Percentiles rank a stretch among this genome's conserved stretches.
These are phyloP conservation scores for Oxyteleia sp. DNA, from an alignment of 2,888 invertebrate species.

Conservation along the genomic window DNA sequence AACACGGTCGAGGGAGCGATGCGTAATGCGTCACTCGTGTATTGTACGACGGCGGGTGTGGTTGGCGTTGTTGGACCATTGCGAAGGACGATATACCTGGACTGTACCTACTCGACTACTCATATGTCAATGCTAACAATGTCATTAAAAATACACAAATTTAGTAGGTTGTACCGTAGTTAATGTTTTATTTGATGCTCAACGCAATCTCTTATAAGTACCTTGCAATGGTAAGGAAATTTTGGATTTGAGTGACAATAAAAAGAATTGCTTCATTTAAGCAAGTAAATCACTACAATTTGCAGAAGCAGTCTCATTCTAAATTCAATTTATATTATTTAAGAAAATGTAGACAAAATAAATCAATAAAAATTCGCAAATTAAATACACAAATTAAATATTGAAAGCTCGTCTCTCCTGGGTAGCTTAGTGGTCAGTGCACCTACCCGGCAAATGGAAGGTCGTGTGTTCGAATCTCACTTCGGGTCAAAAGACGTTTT, in stretches of 20 bases:
- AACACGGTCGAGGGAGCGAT: constrained; percentile 77
- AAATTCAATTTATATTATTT: too few species aligned
- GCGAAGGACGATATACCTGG: constrained; percentile 86
- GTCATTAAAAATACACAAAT: constrained; percentile 70
- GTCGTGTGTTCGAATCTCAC: too few species aligned
- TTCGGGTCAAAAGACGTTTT: too few species aligned
- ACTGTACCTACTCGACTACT: constrained; percentile 71
- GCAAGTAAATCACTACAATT: not conserved
- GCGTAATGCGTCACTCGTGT: constrained; percentile 82
- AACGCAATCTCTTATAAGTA: not conserved
- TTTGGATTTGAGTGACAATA: not conserved
- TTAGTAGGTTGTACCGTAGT: constrained; percentile 42
- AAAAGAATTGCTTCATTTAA: not conserved
- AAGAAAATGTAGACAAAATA: too few species aligned
- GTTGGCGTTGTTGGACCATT: constrained; percentile 83
- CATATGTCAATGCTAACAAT: constrained; percentile 70
- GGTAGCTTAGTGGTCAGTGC: too few species aligned
- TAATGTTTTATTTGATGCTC: constrained; percentile 15
- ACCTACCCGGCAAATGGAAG: too few species aligned
- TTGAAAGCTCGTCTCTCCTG: too few species aligned
- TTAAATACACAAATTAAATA: too few species aligned
- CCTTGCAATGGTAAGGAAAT: not conserved
- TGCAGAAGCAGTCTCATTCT: too few species aligned
- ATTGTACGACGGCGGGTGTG: constrained; percentile 84
- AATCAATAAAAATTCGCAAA: too few species aligned